Base-by-base conservation (phyloP, 2,888 invertebrate species). In the Xiphydria camelus region DNA sequence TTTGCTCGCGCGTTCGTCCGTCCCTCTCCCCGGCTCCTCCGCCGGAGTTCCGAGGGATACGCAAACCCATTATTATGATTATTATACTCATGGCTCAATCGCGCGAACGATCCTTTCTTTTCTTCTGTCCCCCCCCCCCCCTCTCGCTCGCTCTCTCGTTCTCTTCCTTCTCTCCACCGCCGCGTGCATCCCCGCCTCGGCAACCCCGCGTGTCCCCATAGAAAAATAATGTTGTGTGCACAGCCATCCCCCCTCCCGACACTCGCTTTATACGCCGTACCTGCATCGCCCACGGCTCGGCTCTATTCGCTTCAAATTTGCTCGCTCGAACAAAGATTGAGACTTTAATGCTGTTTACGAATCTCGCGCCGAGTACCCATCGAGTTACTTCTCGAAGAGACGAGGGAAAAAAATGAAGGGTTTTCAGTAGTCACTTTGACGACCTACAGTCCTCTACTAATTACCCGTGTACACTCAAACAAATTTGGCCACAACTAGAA, bases 211-310 rank as follows among this genome's bases (percentile, higher is more conserved):
- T 47, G 45, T 53, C 55, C 57, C 58, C 59, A 60, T 63, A 58
- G 59, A 61, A 66, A 66, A 66, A 66, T 66, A 66, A 66, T 59
- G 57, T 56, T 66, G 66, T 64, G 56, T 66, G 61, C 63, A 61
- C 56, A 64, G 63, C 57, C 51, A 53, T 51, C 51, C 48, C 54
- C 53, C 47, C 32, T 49, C 45, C 43, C 39, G 32, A 40, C 49
- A 25, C 44, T 43, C 43, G 45, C 48, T 34, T 32, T 25, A 23
- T 35, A 20, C 18, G 14, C 31, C 31, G n/a, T 20, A 25, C 29
- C 37, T 36, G 25, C 18, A 29, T 29, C 44, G 23, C 20, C 10
- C 37, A 26, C 5, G 29, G 21, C n/a, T n/a, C n/a, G 23, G 26
- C 42, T 47, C 41, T 41, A 50, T 50, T 55, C 53, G 45, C 48